These are phyloP conservation scores for Drosophila histrio DNA, from an alignment of 2,888 invertebrate genomes.

Conservation along the genomic window DNA sequence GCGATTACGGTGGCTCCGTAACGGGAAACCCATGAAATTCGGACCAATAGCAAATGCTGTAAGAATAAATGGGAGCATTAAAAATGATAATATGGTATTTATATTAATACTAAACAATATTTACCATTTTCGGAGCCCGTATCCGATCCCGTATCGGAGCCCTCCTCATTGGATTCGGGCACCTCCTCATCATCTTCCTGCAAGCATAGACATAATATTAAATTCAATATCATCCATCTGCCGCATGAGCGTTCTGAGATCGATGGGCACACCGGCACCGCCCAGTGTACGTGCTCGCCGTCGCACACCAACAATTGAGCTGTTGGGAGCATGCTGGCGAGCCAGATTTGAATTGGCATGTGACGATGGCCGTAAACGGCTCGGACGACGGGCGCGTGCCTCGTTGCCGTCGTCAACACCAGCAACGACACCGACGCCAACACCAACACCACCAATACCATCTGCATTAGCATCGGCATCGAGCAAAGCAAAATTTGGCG, in stretches of 20 bases:
- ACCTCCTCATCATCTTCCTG: constrained; percentile 88
- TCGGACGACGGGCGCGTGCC: constrained; percentile 43
- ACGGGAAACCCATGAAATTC: constrained; percentile 67
- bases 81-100: neutral
- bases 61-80: neutral
- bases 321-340: constrained; percentile 71
- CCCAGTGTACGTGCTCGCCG: constrained; percentile 75
- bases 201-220: constrained; percentile 81
- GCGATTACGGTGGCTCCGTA: constrained; percentile 67
- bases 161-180: constrained; percentile 86
- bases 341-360: constrained; percentile 61
- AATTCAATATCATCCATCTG: constrained; percentile 74
- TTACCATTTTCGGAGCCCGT: constrained; percentile 82
- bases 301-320: constrained; percentile 75
- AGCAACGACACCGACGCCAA: constrained; percentile 14
- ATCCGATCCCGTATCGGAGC: constrained; percentile 83
- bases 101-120: neutral
- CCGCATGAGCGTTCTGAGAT: constrained; percentile 65
- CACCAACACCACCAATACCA: constrained; percentile 9
- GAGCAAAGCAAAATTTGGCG: constrained; percentile 36
- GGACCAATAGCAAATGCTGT: constrained; percentile 63
- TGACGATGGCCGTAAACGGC: constrained; percentile 44
- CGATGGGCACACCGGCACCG: constrained; percentile 42
- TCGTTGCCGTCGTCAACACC: constrained; percentile 26
- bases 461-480: constrained; percentile 14